Percentiles rank a stretch among this genome's conserved stretches.
These are phyloP conservation scores for Gandaritis pyraliata DNA, from an alignment of 2,888 invertebrate species.

Conservation along the genomic window DNA sequence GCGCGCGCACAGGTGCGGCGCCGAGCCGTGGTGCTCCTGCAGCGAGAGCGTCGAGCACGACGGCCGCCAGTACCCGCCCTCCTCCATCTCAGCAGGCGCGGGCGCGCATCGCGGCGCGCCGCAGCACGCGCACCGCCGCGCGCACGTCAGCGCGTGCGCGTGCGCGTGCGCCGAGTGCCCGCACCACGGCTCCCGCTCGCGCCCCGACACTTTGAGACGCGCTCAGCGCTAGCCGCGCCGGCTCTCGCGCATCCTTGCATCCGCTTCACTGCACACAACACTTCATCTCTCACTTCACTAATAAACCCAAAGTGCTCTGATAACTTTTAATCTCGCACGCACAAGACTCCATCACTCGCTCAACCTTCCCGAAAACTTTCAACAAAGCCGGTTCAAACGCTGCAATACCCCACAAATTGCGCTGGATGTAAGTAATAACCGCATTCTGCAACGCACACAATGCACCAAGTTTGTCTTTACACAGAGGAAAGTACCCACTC, in stretches of 20 bases:
- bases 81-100: conserved; percentile 74
- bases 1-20: conserved; percentile 76
- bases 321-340: conserved; percentile 46
- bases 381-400: conserved; percentile 5
- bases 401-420: conserved; percentile 50
- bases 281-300: conserved; percentile 35
- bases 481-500: conserved; percentile 48
- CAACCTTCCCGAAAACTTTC: conserved; percentile 57
- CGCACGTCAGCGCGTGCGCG: conserved; percentile 80
- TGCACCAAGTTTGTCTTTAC: conserved; percentile 62
- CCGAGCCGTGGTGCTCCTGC: conserved; percentile 76
- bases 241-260: conserved; percentile 73
- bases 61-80: conserved; percentile 81
- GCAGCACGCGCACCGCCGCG: conserved; percentile 82
- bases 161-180: conserved; percentile 77
- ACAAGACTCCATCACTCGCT: conserved; percentile 66
- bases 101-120: conserved; percentile 78
- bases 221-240: conserved; percentile 61
- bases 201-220: conserved; percentile 80
- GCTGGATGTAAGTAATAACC: conserved; percentile 54
- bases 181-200: conserved; percentile 82
- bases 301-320: conserved; percentile 43
- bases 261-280: conserved; percentile 51
- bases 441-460: conserved; percentile 57
- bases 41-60: conserved; percentile 81